Evolutionary conservation across 2,113 vertebrate genomes (phyloP).

Genomic region (Fukomys damarensis): DNA sequence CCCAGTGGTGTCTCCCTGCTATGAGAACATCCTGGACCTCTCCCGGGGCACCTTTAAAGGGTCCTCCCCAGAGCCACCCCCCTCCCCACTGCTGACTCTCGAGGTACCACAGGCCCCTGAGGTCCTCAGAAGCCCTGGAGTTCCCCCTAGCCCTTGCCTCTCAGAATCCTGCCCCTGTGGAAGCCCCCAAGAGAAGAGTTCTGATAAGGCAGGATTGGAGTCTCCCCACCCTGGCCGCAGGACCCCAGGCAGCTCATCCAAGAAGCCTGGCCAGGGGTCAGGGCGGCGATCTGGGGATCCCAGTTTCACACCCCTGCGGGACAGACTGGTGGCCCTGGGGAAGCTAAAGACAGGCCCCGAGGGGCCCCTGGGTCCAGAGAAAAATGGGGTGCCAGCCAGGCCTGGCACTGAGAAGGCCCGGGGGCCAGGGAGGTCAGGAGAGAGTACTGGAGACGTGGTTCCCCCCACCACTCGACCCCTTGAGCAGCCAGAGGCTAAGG

Average conservation of each 20-base stretch:
- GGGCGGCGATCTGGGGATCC: constrained; percentile 87
- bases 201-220: constrained; percentile 69
- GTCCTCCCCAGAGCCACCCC: constrained; percentile 74
- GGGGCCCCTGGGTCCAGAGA: constrained; percentile 58
- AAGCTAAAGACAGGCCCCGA: constrained; percentile 89
- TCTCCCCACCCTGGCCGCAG: constrained; percentile 81
- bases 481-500: constrained; percentile 71
- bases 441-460: constrained; percentile 56
- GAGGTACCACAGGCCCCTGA: constrained; percentile 70
- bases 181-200: constrained; percentile 55
- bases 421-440: constrained; percentile 72
- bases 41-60: constrained; percentile 80
- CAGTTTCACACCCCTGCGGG: constrained; percentile 90
- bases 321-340: constrained; percentile 90
- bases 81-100: constrained; percentile 63
- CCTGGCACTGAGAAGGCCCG: constrained; percentile 52
- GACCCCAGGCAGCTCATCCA: constrained; percentile 83
- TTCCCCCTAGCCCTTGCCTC: constrained; percentile 42
- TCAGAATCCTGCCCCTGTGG: constrained; percentile 73
- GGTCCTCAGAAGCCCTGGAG: constrained; percentile 68
- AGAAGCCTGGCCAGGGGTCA: constrained; percentile 81
- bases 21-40: constrained; percentile 83
- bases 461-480: constrained; percentile 20
- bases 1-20: constrained; percentile 76
- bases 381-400: constrained; percentile 68